phyloP scores from a whole-genome alignment of 2,797 vertebrate genomes.

The Hypotaenidia philippensis region DNA sequence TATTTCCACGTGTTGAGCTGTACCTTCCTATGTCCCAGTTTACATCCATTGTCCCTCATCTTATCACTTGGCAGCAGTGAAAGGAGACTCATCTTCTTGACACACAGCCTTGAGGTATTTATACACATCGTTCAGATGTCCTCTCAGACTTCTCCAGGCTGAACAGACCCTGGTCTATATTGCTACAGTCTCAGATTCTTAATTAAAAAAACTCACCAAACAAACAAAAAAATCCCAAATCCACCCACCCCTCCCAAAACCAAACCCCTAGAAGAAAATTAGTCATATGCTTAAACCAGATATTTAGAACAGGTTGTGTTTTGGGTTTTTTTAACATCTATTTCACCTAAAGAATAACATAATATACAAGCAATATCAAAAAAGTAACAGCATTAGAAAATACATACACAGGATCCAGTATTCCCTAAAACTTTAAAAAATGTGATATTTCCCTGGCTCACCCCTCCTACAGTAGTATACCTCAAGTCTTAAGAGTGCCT shows the following conservation, averaged over 20 bases:
- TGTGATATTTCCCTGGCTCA: not conserved
- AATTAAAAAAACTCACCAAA: not conserved
- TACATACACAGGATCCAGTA: not conserved
- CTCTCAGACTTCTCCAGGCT: too few relatives aligned
- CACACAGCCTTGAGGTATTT: too few relatives aligned
- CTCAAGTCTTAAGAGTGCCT: not conserved
- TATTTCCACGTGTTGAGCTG: too few relatives aligned
- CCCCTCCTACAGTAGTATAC: not conserved
- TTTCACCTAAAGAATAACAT: not conserved
- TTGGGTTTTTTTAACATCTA: not conserved
- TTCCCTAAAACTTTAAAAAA: not conserved
- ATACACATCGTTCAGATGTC: too few relatives aligned
- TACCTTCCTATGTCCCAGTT: too few relatives aligned
- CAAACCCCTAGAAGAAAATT: not conserved
- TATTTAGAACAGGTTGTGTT: not conserved
- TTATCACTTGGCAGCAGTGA: too few relatives aligned
- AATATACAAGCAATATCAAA: not conserved
- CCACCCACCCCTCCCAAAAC: too few relatives aligned
- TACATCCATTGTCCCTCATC: too few relatives aligned
- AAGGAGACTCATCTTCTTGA: too few relatives aligned
- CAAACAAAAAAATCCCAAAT: too few relatives aligned
- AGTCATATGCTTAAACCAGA: not conserved
- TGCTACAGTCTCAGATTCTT: not conserved
- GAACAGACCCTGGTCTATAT: too few relatives aligned
- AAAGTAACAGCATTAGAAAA: not conserved